A percentile compares a stretch with the other conserved stretches of the same genome.
These are phyloP conservation scores for Bombus turneri DNA, from an alignment of 1,140 invertebrate genomes.

Conservation along the genomic window DNA sequence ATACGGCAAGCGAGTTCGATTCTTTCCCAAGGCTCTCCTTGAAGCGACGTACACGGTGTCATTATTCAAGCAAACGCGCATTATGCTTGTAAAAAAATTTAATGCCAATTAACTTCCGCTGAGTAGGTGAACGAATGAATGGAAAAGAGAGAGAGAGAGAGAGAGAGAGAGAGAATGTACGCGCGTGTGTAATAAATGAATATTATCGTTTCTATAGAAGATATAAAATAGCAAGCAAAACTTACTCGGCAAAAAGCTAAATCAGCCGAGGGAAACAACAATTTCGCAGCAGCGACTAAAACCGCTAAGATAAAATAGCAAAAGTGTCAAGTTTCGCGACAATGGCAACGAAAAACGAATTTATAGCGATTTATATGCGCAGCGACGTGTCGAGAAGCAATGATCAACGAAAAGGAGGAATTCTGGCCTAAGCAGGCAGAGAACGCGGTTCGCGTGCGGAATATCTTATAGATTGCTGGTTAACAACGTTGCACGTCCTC, in stretches of 20 bases:
- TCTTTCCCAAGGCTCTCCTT: conserved; percentile 51
- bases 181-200: neutral
- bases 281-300: no score
- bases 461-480: conserved; percentile 43
- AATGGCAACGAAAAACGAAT: neutral
- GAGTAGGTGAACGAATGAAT: no score
- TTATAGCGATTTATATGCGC: conserved; percentile 20
- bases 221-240: no score
- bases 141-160: no score
- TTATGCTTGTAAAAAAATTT: conserved; percentile 21
- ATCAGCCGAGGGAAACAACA: no score
- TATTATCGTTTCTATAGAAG: neutral
- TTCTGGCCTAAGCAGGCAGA: conserved; percentile 8
- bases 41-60: neutral
- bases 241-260: neutral
- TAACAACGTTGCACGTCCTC: conserved; percentile 31
- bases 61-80: conserved; percentile 22
- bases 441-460: neutral
- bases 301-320: neutral
- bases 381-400: neutral
- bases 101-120: neutral
- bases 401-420: conserved; percentile 13
- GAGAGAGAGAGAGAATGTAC: no score
- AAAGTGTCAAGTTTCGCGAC: no score
- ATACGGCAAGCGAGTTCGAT: conserved; percentile 10